phyloP scores from a whole-genome alignment of 2,797 vertebrate species.

The Linurgus olivaceus region DNA sequence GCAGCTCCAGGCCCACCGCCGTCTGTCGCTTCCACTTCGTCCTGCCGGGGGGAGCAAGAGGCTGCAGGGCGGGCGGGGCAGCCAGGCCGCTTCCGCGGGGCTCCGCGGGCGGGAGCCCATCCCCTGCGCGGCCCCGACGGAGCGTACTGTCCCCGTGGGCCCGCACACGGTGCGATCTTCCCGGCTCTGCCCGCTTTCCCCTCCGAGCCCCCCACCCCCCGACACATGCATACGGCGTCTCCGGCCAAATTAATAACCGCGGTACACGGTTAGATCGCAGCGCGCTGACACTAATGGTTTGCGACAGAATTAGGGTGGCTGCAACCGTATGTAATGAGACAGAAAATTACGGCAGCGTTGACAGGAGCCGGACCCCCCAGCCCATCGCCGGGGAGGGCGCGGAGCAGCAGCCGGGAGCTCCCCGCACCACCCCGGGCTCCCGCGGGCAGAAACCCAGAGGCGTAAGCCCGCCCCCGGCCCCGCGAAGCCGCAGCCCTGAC shows the following conservation, averaged over 20 bases:
- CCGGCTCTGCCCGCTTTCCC: neutral
- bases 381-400: neutral
- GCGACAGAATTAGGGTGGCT: conserved; percentile 85
- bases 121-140: neutral
- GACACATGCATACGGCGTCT: neutral
- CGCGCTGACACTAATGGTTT: conserved; percentile 81
- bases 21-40: conserved; percentile 99
- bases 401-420: neutral
- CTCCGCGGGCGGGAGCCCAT: neutral
- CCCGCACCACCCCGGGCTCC: neutral
- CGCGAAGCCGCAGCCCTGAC: neutral
- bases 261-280: conserved; percentile 70
- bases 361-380: conserved; percentile 33
- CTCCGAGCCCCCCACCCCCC: neutral
- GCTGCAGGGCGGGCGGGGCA: conserved; percentile 83
- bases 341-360: conserved; percentile 80
- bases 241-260: conserved; percentile 76
- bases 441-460: neutral
- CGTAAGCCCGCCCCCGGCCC: neutral
- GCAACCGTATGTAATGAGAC: conserved; percentile 81
- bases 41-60: conserved; percentile 79
- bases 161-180: neutral
- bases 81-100: conserved; percentile 75
- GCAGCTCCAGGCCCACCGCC: conserved; percentile 92
- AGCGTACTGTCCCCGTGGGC: neutral